These are phyloP conservation scores for Leptinotarsa tumamoca DNA, from an alignment of 2,888 invertebrate genomes.

Conservation along the genomic window DNA sequence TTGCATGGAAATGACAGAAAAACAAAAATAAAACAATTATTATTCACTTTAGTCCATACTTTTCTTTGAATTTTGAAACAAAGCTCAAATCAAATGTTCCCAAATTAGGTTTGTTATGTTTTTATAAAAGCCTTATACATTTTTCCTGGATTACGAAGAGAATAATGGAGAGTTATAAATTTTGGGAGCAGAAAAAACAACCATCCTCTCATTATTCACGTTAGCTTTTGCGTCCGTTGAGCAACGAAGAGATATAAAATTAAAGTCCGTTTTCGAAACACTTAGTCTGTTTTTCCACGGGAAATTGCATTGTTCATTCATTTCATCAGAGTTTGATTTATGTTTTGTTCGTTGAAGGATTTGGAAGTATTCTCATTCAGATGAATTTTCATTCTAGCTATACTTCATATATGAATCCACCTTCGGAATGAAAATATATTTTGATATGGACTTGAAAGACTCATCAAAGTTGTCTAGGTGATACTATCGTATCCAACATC, in stretches of 20 bases:
- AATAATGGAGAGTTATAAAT: slow-evolving; percentile 18
- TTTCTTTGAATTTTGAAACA: background rate
- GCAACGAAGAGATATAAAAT: slow-evolving; percentile 16
- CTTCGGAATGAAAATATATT: no score
- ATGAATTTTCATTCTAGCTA: no score
- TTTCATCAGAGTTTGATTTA: background rate
- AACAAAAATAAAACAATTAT: background rate
- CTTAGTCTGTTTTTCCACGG: slow-evolving; percentile 11
- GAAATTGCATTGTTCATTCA: slow-evolving; percentile 11
- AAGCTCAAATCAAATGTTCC: slow-evolving; percentile 13
- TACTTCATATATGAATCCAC: no score
- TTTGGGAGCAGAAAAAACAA: background rate
- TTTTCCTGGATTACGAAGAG: slow-evolving; percentile 3
- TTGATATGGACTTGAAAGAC: no score
- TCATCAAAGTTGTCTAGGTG: no score
- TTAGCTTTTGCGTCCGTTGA: background rate
- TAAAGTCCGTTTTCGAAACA: slow-evolving; percentile 9
- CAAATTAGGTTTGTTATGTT: slow-evolving; percentile 19
- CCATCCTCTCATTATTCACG: slow-evolving; percentile 10
- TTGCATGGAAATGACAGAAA: background rate
- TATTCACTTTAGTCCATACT: background rate
- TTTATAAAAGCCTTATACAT: slow-evolving; percentile 11
- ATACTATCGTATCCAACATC: no score
- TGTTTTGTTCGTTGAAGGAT: background rate
- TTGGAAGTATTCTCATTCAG: background rate